These are phyloP conservation scores for Willisornis vidua DNA, from an alignment of 2,113 vertebrate species.

Conservation along the genomic window DNA sequence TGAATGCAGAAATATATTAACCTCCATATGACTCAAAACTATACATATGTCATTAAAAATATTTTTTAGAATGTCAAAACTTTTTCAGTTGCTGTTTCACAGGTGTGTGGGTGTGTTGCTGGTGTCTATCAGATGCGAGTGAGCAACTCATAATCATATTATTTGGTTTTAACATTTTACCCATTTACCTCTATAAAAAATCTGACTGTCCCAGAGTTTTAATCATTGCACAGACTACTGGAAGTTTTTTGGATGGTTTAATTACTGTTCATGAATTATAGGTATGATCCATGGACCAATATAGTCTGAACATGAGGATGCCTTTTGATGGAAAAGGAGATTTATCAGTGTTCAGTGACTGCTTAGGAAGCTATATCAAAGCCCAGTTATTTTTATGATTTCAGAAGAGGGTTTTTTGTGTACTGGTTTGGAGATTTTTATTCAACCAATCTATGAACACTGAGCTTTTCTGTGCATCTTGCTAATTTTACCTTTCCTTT, in stretches of 20 bases:
- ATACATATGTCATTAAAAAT: not conserved
- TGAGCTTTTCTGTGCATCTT: not conserved
- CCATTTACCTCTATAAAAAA: not conserved
- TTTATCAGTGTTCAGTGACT: not conserved
- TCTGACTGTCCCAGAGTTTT: not conserved
- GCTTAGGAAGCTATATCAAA: not conserved
- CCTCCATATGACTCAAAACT: not conserved
- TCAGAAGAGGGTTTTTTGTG: not conserved
- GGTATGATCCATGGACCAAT: not conserved
- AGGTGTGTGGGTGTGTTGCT: not conserved
- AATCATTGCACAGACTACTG: not conserved
- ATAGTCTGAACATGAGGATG: not conserved
- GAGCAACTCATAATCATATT: not conserved
- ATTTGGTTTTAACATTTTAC: constrained; percentile 13
- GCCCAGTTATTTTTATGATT: not conserved
- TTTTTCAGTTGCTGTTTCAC: not conserved
- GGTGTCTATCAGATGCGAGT: not conserved
- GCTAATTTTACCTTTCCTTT: not conserved
- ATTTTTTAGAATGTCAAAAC: not conserved
- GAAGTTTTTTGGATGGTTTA: not conserved
- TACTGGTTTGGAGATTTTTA: not conserved
- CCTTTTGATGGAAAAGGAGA: not conserved
- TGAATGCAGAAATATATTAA: not conserved
- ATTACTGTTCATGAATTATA: not conserved
- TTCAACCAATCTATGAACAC: not conserved